Evolutionary conservation across 1,140 invertebrate genomes (phyloP).

Genomic region (Ladona fulva): DNA sequence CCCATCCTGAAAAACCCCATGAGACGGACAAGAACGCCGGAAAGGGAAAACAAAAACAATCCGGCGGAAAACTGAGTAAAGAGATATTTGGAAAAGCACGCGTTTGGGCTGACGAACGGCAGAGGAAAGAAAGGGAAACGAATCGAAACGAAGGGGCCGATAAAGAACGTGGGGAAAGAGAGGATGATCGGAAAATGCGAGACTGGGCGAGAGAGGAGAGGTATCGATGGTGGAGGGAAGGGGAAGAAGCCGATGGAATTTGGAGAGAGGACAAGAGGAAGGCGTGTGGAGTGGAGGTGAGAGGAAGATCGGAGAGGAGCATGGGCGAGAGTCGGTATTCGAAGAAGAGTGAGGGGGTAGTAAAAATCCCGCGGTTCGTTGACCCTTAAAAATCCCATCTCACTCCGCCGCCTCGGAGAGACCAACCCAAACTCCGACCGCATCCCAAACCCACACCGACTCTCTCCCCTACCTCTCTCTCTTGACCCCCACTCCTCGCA

Average conservation of each 20-base stretch:
- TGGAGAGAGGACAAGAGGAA: not conserved
- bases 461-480: not conserved
- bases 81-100: not conserved
- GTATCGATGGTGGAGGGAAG: not conserved
- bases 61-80: not conserved
- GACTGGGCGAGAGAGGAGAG: not conserved
- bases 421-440: not conserved
- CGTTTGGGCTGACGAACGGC: not conserved
- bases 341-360: not conserved
- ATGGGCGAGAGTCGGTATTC: not conserved
- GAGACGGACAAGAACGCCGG: too few species aligned
- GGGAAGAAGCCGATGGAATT: not conserved
- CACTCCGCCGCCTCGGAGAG: not conserved
- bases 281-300: not conserved
- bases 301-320: not conserved
- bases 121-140: not conserved
- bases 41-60: too few species aligned
- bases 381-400: constrained; percentile 1
- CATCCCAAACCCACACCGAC: not conserved
- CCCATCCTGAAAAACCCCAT: too few species aligned
- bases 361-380: constrained; percentile 9
- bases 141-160: not conserved
- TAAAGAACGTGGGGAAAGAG: not conserved
- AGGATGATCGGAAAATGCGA: not conserved
- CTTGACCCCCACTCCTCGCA: not conserved